Evolutionary conservation across 2,113 vertebrate genomes (phyloP).

Genomic region (Thamnaconus septentrionalis): DNA sequence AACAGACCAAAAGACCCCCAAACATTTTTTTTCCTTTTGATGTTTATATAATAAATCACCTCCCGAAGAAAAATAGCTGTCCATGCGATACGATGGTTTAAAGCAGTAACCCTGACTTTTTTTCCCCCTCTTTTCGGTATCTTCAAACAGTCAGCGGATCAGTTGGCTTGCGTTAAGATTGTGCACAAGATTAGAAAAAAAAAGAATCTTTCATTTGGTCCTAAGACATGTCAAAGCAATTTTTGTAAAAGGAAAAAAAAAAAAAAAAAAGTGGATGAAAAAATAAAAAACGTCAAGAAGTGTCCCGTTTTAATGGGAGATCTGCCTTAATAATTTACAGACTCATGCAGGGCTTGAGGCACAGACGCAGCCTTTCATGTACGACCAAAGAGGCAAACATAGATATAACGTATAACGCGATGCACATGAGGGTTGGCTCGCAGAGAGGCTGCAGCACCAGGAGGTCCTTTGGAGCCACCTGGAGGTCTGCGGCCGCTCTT

Average conservation of each 20-base stretch:
- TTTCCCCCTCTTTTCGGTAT: constrained; percentile 19
- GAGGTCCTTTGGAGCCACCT: constrained; percentile 1
- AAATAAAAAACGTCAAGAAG: constrained; percentile 8
- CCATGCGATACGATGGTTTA: constrained; percentile 21
- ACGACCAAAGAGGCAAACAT: constrained; percentile 11
- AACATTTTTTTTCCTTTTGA: background rate
- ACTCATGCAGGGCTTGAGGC: background rate
- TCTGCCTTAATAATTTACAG: constrained; percentile 1
- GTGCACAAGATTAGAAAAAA: constrained; percentile 2
- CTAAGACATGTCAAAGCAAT: background rate
- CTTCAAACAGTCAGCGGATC: constrained; percentile 10
- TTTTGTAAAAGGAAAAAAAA: background rate
- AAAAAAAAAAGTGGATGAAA: too few relatives aligned
- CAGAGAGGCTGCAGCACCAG: background rate
- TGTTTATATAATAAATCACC: constrained; percentile 23
- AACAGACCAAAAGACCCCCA: background rate
- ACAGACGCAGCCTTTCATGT: constrained; percentile 6
- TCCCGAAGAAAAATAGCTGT: constrained; percentile 1
- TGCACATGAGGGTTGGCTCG: background rate
- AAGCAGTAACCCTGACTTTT: constrained; percentile 1
- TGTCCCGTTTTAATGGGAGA: background rate
- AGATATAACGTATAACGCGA: too few relatives aligned
- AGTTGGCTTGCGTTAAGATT: constrained; percentile 10
- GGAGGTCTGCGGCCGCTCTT: constrained; percentile 10
- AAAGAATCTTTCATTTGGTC: background rate